phyloP scores from a whole-genome alignment of 2,113 vertebrate genomes.

The Taxidea taxus region DNA sequence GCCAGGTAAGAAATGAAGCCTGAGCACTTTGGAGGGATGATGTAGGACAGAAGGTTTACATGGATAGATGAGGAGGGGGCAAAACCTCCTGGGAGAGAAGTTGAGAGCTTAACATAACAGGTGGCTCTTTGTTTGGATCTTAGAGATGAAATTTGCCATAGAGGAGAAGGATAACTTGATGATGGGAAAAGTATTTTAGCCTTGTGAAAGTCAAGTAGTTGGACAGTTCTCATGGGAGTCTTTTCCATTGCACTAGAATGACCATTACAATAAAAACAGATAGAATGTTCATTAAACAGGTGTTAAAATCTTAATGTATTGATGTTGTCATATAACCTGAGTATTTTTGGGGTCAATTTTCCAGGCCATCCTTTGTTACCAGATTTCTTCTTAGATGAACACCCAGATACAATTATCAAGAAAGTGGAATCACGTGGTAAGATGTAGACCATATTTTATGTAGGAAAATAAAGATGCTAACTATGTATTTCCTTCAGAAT shows the following conservation, averaged over 20 bases:
- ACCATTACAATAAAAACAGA: constrained; percentile 21
- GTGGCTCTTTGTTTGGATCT: not conserved
- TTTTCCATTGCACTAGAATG: not conserved
- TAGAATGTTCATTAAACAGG: not conserved
- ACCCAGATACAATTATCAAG: constrained; percentile 70
- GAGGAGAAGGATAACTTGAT: not conserved
- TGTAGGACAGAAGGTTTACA: not conserved
- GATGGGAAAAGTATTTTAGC: constrained; percentile 2
- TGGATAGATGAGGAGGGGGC: not conserved
- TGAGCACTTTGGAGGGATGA: not conserved
- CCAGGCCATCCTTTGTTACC: constrained; percentile 93
- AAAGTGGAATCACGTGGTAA: constrained; percentile 86
- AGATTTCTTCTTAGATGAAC: constrained; percentile 95
- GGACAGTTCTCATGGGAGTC: not conserved
- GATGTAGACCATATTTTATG: constrained; percentile 40
- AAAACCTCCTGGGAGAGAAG: not conserved
- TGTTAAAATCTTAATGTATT: constrained; percentile 28
- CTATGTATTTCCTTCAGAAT: not conserved
- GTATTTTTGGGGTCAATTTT: constrained; percentile 46
- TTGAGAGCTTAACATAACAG: not conserved
- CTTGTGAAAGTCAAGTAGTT: not conserved
- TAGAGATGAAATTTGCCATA: not conserved
- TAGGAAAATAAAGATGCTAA: constrained; percentile 22
- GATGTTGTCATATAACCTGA: not conserved
- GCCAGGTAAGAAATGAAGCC: not conserved